These are phyloP conservation scores for Hemistola chrysoprasaria DNA, from an alignment of 2,888 invertebrate species.

Conservation along the genomic window DNA sequence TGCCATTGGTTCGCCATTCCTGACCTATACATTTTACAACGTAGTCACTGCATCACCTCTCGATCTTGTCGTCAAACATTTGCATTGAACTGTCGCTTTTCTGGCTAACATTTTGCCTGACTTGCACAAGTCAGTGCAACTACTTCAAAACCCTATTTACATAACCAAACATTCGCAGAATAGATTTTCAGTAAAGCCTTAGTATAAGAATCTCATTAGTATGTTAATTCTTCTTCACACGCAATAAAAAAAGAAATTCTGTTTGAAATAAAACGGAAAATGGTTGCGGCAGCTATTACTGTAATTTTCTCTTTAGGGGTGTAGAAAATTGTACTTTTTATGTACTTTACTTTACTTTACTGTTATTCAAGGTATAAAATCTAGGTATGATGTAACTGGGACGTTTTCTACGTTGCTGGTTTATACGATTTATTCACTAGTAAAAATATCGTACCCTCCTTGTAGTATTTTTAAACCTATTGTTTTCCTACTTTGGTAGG, in stretches of 20 bases:
- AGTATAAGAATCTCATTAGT: slow-evolving; percentile 30
- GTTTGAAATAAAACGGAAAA: slow-evolving; percentile 21
- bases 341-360: no score
- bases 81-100: slow-evolving; percentile 3
- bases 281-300: slow-evolving; percentile 8
- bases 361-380: no score
- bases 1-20: no score
- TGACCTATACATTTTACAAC: no score
- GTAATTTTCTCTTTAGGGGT: slow-evolving; percentile 14
- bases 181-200: slow-evolving; percentile 3
- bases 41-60: slow-evolving; percentile 1
- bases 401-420: no score
- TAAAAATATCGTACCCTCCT: no score
- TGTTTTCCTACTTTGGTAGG: slow-evolving; percentile 31
- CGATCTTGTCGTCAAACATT: slow-evolving; percentile 6
- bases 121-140: slow-evolving; percentile 3
- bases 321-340: not conserved
- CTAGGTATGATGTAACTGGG: no score
- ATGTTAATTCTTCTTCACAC: slow-evolving; percentile 43
- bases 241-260: slow-evolving; percentile 34
- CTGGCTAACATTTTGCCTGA: slow-evolving; percentile 7
- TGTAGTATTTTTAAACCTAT: slow-evolving; percentile 16
- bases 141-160: slow-evolving; percentile 4
- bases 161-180: slow-evolving; percentile 2
- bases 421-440: not conserved